Evolutionary conservation across 2,888 invertebrate genomes (phyloP), one percentile per base, ranked within the genome.

Genomic region (Microctonus hyperodae): DNA sequence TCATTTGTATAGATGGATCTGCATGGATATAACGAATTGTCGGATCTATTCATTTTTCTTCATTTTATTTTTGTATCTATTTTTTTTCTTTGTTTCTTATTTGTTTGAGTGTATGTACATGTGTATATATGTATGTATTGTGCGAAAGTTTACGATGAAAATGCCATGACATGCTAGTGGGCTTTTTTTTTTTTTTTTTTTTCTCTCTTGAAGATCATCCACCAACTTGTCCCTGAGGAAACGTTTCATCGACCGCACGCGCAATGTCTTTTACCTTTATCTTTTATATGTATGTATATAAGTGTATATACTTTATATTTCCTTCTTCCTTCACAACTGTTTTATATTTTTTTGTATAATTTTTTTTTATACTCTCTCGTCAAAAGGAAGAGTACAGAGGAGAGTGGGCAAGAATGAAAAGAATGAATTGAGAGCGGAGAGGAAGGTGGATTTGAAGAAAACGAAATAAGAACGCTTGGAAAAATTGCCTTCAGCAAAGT

Each of bases 231-330:
- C 71, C 70, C 70, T 59, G 68, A 71, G 71, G 71, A 71, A 70
- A 71, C 69, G 71, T 75, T 76, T 75, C 74, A 72, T 72, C 73
- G 73, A 73, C 64, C 70, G 72, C 72, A 67, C 70, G 71, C 73
- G 70, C 59, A 68, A 68, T 70, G 70, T 72, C 68, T 70, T 70
- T 69, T 65, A 65, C 64, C 66, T 50, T 53, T 51, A 69, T 69
- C 69, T 64, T 70, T 58, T 60, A 70, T 68, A 55, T 55, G 44
- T 44, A 50, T 23, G 13, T 44, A 40, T 33, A 60, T 68, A 55
- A 48, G 64, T 58, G 60, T 64, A 61, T 64, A 55, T 67, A 68
- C 65, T 68, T 63, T 56, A 28, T 62, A 53, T 48, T 60, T 60
- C 63, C 44, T 37, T 44, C 55, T 57, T 48, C 37, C 55, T 57